phyloP scores from a whole-genome alignment of 1,140 invertebrate species.

The Popillia japonica region DNA sequence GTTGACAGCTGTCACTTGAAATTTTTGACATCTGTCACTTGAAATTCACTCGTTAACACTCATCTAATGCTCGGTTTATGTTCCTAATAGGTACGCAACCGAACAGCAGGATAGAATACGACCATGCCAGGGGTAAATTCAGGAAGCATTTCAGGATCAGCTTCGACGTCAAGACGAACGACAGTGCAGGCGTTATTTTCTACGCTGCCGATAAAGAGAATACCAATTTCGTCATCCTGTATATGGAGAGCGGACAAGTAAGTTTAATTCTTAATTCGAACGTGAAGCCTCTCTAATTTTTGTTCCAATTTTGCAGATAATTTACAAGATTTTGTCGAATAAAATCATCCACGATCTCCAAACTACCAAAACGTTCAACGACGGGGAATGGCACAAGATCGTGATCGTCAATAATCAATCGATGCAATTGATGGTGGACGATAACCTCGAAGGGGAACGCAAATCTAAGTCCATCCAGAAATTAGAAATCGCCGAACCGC shows the following conservation, averaged over 20 bases:
- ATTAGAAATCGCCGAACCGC: constrained; percentile 74
- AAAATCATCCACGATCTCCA: neutral
- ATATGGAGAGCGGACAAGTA: constrained; percentile 81
- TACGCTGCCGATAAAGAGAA: constrained; percentile 76
- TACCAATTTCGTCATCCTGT: constrained; percentile 82
- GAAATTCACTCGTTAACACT: too few species aligned
- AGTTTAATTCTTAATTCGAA: constrained; percentile 46
- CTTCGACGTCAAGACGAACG: constrained; percentile 82
- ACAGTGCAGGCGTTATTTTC: constrained; percentile 81
- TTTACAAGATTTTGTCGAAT: neutral
- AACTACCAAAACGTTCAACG: constrained; percentile 69
- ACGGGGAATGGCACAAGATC: constrained; percentile 87
- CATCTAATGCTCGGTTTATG: too few species aligned
- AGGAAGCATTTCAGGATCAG: constrained; percentile 77
- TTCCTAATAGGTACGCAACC: constrained; percentile 63
- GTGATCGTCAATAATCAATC: constrained; percentile 67
- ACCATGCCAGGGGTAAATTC: constrained; percentile 67
- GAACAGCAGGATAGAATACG: constrained; percentile 79
- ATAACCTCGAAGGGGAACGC: constrained; percentile 65
- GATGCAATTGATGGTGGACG: constrained; percentile 74
- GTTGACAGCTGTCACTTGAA: too few species aligned
- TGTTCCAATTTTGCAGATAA: neutral
- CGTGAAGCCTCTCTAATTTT: neutral
- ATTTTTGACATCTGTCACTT: too few species aligned
- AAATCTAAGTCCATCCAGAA: constrained; percentile 65